phyloP scores from a whole-genome alignment of 2,797 vertebrate species.

The Glyptemys insculpta region DNA sequence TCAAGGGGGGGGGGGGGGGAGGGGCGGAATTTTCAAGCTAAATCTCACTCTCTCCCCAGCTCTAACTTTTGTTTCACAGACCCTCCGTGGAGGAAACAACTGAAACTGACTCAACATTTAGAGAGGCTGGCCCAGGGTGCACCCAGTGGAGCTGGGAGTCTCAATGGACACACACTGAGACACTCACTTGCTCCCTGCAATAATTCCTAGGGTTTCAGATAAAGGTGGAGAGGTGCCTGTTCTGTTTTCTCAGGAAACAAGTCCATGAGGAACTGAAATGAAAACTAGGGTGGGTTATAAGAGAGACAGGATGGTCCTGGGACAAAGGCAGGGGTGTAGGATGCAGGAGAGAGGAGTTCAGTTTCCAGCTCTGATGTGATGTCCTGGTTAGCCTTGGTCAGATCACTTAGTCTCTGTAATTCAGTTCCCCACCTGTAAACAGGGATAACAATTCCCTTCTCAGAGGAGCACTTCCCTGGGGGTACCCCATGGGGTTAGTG shows the following conservation, averaged over 20 bases:
- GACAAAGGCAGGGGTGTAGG: neutral
- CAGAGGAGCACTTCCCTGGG: neutral
- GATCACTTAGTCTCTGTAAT: neutral
- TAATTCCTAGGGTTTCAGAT: neutral
- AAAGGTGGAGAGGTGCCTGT: fast-evolving
- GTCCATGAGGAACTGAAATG: neutral
- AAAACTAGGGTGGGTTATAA: neutral
- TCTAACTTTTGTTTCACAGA: neutral
- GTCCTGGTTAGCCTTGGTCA: neutral
- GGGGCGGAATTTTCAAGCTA: constrained; percentile 37
- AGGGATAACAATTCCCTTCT: neutral
- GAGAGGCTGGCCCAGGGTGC: neutral
- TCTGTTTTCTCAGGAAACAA: neutral
- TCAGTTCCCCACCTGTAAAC: neutral
- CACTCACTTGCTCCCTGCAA: neutral
- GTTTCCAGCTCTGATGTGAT: neutral
- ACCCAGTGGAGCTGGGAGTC: neutral
- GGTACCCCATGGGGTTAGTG: neutral
- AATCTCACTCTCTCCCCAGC: constrained; percentile 42
- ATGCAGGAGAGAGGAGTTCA: neutral
- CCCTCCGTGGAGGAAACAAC: neutral
- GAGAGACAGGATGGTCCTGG: neutral
- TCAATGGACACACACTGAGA: fast-evolving
- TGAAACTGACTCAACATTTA: neutral
- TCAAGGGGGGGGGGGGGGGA: neutral